These are phyloP conservation scores for Lepidocyrtoides sp. DNA, from an alignment of 2,888 invertebrate genomes.

Conservation along the genomic window DNA sequence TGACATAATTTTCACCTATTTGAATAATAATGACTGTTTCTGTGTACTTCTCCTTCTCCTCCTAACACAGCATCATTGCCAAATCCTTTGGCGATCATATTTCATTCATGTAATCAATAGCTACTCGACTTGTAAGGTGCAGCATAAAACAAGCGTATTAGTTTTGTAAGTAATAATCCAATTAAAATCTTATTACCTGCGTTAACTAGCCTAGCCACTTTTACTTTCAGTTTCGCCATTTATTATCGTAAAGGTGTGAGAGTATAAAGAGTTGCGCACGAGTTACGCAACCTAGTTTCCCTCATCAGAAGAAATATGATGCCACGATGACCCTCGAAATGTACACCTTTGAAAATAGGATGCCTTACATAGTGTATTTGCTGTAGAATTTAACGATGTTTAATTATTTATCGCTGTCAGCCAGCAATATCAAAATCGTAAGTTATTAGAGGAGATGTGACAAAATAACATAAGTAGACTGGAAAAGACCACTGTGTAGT, in stretches of 20 bases:
- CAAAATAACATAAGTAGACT: no score
- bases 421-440: no score
- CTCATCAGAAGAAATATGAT: background rate
- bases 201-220: slow-evolving; percentile 22
- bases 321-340: background rate
- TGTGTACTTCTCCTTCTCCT: background rate
- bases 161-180: slow-evolving; percentile 25
- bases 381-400: no score
- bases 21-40: slow-evolving; percentile 14
- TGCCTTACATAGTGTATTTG: no score
- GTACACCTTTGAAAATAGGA: background rate
- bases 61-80: background rate
- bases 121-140: slow-evolving; percentile 29
- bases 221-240: background rate
- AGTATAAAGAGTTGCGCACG: no score
- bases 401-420: no score
- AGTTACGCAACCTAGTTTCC: background rate
- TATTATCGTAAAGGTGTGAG: background rate
- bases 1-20: slow-evolving; percentile 63
- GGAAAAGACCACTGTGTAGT: no score
- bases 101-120: slow-evolving; percentile 40
- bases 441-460: no score
- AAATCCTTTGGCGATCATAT: slow-evolving; percentile 32
- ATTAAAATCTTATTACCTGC: slow-evolving; percentile 33
- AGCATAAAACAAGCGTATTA: background rate